Conservation (phyloP, 2,797 vertebrate genomes). For the Hypotaenidia philippensis region DNA sequence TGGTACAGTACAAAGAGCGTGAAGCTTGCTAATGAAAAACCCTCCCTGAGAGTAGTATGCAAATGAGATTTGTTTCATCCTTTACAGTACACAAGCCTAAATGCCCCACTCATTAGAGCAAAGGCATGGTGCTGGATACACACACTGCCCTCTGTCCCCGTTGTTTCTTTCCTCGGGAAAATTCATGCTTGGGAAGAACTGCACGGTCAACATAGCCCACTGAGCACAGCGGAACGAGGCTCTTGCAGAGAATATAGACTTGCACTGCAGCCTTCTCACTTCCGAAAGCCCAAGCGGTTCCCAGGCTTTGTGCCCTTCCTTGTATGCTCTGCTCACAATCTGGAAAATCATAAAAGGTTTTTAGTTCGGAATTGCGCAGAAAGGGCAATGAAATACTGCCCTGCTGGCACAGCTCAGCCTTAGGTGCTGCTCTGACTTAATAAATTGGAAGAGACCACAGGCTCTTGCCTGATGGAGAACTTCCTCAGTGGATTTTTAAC, state of each 20-base stretch:
- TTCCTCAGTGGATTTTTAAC: neutral
- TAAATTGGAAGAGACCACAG: neutral
- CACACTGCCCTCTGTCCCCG: neutral
- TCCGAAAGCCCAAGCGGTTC: neutral
- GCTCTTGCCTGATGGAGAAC: neutral
- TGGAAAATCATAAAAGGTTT: neutral
- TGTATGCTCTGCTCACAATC: neutral
- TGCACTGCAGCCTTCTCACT: neutral
- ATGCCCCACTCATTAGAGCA: neutral
- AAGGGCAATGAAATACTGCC: neutral
- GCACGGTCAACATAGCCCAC: neutral
- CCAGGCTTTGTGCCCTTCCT: neutral
- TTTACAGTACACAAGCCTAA: neutral
- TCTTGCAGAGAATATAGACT: neutral
- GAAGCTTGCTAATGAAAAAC: slow-evolving; percentile 2
- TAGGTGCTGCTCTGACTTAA: neutral
- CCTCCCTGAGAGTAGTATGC: neutral
- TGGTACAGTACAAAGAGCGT: neutral
- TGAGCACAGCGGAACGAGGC: neutral
- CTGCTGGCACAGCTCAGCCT: neutral
- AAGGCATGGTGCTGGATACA: neutral
- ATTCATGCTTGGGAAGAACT: neutral
- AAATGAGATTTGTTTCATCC: slow-evolving; percentile 21
- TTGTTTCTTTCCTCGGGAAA: neutral
- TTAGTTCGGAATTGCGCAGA: neutral